phyloP scores from a whole-genome alignment of 2,113 vertebrate species.

The Scytalopus superciliaris region DNA sequence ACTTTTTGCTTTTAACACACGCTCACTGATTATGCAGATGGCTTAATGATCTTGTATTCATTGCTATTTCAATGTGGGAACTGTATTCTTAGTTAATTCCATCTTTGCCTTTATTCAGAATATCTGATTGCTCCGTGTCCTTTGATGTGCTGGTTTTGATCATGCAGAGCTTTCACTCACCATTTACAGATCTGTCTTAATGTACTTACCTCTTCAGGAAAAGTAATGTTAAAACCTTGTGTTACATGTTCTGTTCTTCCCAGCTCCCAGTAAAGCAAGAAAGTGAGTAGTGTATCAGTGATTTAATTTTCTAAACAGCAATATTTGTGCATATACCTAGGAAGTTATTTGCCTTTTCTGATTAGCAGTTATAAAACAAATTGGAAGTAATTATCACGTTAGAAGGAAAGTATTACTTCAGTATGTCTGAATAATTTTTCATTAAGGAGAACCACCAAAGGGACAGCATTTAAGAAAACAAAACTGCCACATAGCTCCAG shows the following conservation, averaged over 20 bases:
- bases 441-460: conserved; percentile 19
- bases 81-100: not conserved
- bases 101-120: not conserved
- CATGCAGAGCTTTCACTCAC: not conserved
- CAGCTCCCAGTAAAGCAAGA: not conserved
- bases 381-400: conserved; percentile 10
- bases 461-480: conserved; percentile 20
- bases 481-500: not conserved
- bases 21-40: conserved; percentile 25
- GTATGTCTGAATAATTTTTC: conserved; percentile 35
- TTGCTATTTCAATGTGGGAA: not conserved
- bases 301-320: not conserved
- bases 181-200: not conserved
- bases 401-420: not conserved
- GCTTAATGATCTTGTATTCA: not conserved
- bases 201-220: not conserved
- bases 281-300: not conserved
- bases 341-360: conserved; percentile 21
- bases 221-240: not conserved
- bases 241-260: not conserved
- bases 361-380: not conserved
- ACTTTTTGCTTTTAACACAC: conserved; percentile 10
- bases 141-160: conserved; percentile 41
- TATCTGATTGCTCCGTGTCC: not conserved
- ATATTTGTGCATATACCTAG: conserved; percentile 8